These are phyloP conservation scores for Tineola bisselliella DNA, from an alignment of 2,888 invertebrate species.

Conservation along the genomic window DNA sequence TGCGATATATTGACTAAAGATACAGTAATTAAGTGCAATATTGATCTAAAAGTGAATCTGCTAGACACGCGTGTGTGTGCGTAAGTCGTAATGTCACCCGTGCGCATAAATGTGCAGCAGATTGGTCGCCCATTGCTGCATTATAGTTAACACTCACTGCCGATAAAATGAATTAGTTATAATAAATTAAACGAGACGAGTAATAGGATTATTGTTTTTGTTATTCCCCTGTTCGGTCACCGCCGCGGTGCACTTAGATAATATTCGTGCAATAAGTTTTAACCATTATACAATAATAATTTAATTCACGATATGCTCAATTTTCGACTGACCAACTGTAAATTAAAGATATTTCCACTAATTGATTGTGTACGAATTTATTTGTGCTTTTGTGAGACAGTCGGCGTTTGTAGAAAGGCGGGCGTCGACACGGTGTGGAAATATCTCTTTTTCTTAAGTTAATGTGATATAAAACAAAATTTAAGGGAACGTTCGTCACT, in stretches of 20 bases:
- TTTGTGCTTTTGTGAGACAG: constrained; percentile 7
- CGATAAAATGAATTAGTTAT: background rate
- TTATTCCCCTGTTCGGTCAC: background rate
- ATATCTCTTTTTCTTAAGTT: constrained; percentile 13
- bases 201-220: background rate
- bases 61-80: background rate
- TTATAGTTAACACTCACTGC: constrained; percentile 7
- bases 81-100: no score
- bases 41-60: background rate
- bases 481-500: constrained; percentile 1
- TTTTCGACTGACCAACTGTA: constrained; percentile 65
- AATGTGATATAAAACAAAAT: constrained; percentile 15
- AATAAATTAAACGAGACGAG: background rate
- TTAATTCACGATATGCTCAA: constrained; percentile 51
- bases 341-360: constrained; percentile 22
- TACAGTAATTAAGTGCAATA: background rate
- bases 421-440: background rate
- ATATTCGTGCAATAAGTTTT: constrained; percentile 50
- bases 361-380: constrained; percentile 33
- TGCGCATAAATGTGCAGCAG: background rate
- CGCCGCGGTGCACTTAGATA: background rate
- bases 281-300: constrained; percentile 40
- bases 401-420: constrained; percentile 1
- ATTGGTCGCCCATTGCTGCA: background rate
- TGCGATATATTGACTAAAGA: background rate